These are phyloP conservation scores for Bryconaethiops microstoma DNA, from an alignment of 2,797 vertebrate species.

Conservation along the genomic window DNA sequence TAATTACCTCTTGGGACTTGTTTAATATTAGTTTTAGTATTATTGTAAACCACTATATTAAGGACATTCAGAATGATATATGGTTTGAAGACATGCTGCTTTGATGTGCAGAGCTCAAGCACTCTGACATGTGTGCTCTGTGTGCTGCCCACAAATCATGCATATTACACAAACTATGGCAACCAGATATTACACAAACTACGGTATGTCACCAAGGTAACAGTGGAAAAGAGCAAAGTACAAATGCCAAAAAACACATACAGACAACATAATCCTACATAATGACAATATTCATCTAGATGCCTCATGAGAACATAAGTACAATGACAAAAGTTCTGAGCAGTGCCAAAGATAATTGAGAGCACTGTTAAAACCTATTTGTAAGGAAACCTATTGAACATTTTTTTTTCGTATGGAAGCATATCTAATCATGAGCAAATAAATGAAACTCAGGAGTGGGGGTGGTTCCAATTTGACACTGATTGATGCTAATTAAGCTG, in stretches of 20 bases:
- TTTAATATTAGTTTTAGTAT: not conserved
- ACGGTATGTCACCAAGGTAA: not conserved
- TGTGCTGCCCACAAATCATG: slow-evolving; percentile 8
- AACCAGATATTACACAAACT: not conserved
- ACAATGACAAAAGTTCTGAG: not conserved
- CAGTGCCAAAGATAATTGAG: not conserved
- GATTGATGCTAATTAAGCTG: slow-evolving; percentile 51
- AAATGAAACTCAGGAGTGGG: slow-evolving; percentile 28
- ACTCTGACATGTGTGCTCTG: slow-evolving; percentile 17
- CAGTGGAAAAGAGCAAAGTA: slow-evolving; percentile 2
- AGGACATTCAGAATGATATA: slow-evolving; percentile 3
- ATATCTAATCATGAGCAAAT: slow-evolving; percentile 39
- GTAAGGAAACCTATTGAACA: slow-evolving; percentile 5
- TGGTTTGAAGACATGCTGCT: slow-evolving; percentile 22
- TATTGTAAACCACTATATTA: not conserved
- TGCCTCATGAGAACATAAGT: not conserved
- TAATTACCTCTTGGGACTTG: not conserved
- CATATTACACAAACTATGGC: slow-evolving; percentile 2
- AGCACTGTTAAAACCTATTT: slow-evolving; percentile 23
- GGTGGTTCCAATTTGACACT: slow-evolving; percentile 47
- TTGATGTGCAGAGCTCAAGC: slow-evolving; percentile 1
- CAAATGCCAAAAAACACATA: not conserved
- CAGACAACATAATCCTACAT: not conserved
- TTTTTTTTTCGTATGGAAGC: slow-evolving; percentile 39
- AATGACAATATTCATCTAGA: slow-evolving; percentile 5